Base-by-base conservation (phyloP, 1,140 invertebrate genomes). In the Conus ventricosus region DNA sequence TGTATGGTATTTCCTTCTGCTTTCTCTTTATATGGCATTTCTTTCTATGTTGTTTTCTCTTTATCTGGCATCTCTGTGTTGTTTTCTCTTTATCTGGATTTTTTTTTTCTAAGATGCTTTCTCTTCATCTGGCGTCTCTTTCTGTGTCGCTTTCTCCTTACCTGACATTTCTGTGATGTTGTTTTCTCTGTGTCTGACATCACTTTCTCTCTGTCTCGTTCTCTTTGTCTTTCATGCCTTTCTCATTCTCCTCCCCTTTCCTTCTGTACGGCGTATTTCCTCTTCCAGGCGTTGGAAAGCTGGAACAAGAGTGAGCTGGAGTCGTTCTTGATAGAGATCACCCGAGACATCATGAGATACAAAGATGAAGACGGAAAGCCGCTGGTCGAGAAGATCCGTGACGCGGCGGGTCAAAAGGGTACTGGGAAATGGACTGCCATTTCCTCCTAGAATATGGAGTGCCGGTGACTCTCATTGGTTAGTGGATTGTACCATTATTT, bases 361-460 rank as follows among this genome's bases (percentile, higher is more conserved):
- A 99, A 99, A 94, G 98, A 99, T 93, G 93, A 95, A 0, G 97
- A 98, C 95, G 98, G 98, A 95, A 92, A 96, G 82, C 97, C 97
- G 92, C 95, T 99, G 27, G 95, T 99, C 53, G 98, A 98, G 71
- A 97, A 99, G 94, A 99, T 99, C 89, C 96, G 97, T 4, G 99
- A 99, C 95, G 97, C 97, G 17, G 99, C 99, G 60, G 99, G 99
- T 4, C 99, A 96, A 94, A 99, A 99, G 95, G 99, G 99, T 86
- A 99, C 99, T 0, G 99, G 99, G 75, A 99, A 99, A 95, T 99
- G 99, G 99, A 99, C 99, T 0, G 99, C 98, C 6, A 99, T 99
- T 90, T 96, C 98, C 27, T 98, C 98, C 96, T 99, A 17, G 98
- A 99, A 90, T 99, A 99, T 93, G 99, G 99, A 39, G 97, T 99